phyloP scores from a whole-genome alignment of 1,140 invertebrate species.

The Hypothenemus hampei region DNA sequence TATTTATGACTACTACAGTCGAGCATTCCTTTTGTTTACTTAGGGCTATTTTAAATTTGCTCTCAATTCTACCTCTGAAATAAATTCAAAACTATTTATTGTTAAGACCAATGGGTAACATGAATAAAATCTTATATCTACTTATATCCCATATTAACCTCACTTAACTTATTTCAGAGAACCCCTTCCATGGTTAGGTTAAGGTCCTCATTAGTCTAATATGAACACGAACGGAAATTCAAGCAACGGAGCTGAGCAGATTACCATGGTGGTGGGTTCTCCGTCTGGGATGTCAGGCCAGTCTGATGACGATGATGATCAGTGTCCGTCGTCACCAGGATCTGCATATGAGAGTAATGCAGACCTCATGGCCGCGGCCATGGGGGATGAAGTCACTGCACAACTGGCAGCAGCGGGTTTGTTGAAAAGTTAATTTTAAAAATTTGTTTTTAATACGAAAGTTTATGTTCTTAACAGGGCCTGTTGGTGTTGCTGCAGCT shows the following conservation, averaged over 20 bases:
- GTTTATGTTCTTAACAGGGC: constrained; percentile 54
- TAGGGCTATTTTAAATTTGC: too few species aligned
- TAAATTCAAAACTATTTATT: too few species aligned
- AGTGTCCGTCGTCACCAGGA: constrained; percentile 63
- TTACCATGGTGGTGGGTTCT: constrained; percentile 46
- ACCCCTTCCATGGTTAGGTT: constrained; percentile 36
- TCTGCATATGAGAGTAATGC: constrained; percentile 68
- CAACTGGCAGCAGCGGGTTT: constrained; percentile 90
- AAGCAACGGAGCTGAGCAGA: constrained; percentile 49
- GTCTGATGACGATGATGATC: constrained; percentile 75
- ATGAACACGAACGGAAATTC: constrained; percentile 59
- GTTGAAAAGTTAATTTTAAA: background rate
- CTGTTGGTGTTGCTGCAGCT: constrained; percentile 92
- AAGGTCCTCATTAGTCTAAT: constrained; percentile 26
- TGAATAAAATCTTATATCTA: too few species aligned
- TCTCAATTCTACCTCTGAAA: too few species aligned
- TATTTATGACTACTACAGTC: too few species aligned
- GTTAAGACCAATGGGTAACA: too few species aligned
- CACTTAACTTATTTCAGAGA: constrained; percentile 28
- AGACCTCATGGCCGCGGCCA: constrained; percentile 72
- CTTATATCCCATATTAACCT: too few species aligned
- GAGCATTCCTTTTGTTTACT: too few species aligned
- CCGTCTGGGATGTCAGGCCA: constrained; percentile 51
- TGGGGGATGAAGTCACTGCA: constrained; percentile 91
- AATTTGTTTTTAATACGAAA: background rate